Evolutionary conservation across 2,797 vertebrate genomes (phyloP), one percentile per base, ranked within the genome.

Genomic region (Enteromius anoplus): DNA sequence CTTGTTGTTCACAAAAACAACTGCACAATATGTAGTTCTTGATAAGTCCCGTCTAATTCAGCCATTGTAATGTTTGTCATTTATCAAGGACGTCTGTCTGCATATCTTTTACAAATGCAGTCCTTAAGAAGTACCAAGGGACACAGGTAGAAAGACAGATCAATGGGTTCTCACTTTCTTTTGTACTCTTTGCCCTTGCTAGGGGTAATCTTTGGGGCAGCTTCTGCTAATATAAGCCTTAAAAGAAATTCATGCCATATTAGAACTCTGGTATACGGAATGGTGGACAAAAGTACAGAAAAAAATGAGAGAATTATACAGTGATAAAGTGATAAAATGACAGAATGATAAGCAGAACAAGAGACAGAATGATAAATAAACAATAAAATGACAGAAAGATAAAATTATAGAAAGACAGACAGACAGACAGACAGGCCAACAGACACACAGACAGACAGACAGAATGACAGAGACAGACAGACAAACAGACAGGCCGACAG

Each of bases 61-160:
- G 60, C 40, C 19, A 69, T 62, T 69, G 15, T 55, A 66, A 79
- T 68, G 34, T 17, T 37, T 2, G 42, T 69, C 69, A 49, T 70
- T 80, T 81, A 81, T 83, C 81, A 62, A 80, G 60, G 23, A 23
- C 10, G 45, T 15, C 83, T 81, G 71, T 80, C 84, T 87, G 69
- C 75, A 83, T 73, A 47, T 66, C 7, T 68, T 82, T 86, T 69
- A 84, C 51, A 80, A 26, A 77, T 64, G 81, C 32, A 81, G 69
- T 85, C 32, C 68, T 82, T 73, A 55, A 86, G 40, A 78, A 58
- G 62, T 78, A 84, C 80, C 79, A 85, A 34, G 75, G 69, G 75
- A 82, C 53, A 78, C 47, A 70, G 49, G 26, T 62, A 75, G 80
- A 85, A 26, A n/a, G 68, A 81, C 14, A 37, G 70, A 83, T 82